Evolutionary conservation across 2,888 invertebrate genomes (phyloP).

Genomic region (Sminthurides aquaticus): DNA sequence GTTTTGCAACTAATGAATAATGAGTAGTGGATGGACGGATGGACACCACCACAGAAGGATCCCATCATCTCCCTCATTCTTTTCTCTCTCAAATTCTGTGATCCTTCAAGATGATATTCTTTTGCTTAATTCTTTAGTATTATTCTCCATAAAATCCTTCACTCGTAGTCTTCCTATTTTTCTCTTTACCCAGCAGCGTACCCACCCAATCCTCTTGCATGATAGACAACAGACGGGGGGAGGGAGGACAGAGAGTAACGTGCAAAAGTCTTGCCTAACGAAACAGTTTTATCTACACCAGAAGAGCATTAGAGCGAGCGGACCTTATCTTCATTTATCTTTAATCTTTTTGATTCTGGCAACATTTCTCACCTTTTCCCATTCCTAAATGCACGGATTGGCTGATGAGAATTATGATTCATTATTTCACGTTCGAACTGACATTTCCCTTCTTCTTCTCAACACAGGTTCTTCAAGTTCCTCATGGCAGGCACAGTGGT

Average conservation of each 20-base stretch:
- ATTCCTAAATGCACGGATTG: neutral
- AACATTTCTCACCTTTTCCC: neutral
- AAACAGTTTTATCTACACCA: no score
- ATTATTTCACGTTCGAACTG: neutral
- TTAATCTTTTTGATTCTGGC: neutral
- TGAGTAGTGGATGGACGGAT: conserved; percentile 12
- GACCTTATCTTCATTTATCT: neutral
- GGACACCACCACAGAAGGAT: neutral
- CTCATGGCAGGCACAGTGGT: conserved; percentile 96
- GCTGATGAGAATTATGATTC: neutral
- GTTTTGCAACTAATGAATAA: conserved; percentile 25
- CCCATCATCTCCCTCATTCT: neutral
- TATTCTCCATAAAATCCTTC: no score
- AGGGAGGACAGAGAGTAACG: no score
- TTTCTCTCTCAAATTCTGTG: neutral
- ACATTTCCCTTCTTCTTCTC: no score
- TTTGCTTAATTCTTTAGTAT: no score
- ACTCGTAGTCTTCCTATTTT: no score
- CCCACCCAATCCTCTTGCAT: no score
- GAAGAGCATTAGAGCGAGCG: no score
- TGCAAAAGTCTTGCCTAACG: no score
- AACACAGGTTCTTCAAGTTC: conserved; percentile 39
- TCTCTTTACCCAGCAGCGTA: no score
- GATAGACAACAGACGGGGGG: no score
- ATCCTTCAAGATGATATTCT: neutral